Evolutionary conservation across 2,797 vertebrate species (phyloP), one percentile per base, ranked within the genome.

Genomic region (Tenualosa ilisha): DNA sequence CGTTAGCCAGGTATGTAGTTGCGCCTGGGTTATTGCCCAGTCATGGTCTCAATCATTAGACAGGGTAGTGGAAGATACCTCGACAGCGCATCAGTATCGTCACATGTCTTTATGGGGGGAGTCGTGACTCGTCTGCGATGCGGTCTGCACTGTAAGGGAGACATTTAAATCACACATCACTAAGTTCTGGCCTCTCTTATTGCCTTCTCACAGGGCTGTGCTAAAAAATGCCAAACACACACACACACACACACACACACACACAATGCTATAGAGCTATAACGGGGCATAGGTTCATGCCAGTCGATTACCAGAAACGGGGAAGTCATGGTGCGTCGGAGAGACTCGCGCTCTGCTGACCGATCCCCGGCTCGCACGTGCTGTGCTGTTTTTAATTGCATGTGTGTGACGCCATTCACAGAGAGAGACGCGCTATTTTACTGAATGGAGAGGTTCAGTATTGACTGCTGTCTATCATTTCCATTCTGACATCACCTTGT

Each of bases 331-430:
- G 56, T 4, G 56, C 20, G 20, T 20, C 17, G 20, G 53, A 56
- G 12, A 56, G 12, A 15, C 53, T 3, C 13, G 15, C 15, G 12
- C 51, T 13, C 11, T 65, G 61, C 24, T 63, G 61, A 8, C 68
- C 40, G 15, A 17, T 37, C 6, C 4, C 37, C 24, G 15, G 65
- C 31, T 40, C 3, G 40, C 31, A 12, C 68, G 17, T 75, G 68
- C 40, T 5, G 15, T 37, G 68, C 31, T 43, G 68, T 75, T 24
- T 12, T 6, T 75, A 40, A 40, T 43, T 15, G 68, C 68, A 20
- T 17, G 51, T 53, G 51, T 26, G 68, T 40, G 37, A 43, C 68
- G 68, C 68, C 68, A 75, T 75, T 75, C 68, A 75, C 46, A 46
- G 4, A 46, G 46, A 46, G 46, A 46, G 46, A 46, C 5, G 31